Evolutionary conservation across 2,113 vertebrate species (phyloP).

Genomic region (Leucopternis melanops): DNA sequence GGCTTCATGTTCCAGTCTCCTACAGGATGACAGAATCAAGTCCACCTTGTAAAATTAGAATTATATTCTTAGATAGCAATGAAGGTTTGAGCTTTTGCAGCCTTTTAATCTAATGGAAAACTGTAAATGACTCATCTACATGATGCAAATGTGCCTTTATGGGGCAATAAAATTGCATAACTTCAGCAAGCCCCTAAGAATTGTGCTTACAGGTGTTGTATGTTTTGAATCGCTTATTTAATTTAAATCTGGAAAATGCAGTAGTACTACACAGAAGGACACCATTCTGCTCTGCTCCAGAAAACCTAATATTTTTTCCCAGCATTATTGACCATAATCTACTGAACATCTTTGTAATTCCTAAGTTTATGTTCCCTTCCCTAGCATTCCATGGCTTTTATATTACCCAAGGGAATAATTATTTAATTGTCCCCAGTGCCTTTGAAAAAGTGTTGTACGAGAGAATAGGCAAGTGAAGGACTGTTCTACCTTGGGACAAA

Average conservation of each 20-base stretch:
- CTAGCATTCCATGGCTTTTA: constrained; percentile 41
- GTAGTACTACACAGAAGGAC: neutral
- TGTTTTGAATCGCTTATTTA: neutral
- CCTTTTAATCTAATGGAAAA: neutral
- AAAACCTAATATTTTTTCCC: constrained; percentile 1
- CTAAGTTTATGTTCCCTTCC: constrained; percentile 10
- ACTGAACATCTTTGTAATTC: constrained; percentile 20
- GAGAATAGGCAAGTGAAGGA: neutral
- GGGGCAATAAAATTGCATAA: neutral
- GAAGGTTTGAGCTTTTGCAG: neutral
- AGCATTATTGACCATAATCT: constrained; percentile 9
- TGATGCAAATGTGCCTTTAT: neutral
- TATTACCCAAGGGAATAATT: constrained; percentile 28
- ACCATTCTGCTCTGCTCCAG: neutral
- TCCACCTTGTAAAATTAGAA: neutral
- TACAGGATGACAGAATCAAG: neutral
- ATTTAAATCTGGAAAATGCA: neutral
- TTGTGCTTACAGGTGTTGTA: fast-evolving
- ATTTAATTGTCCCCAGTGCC: constrained; percentile 45
- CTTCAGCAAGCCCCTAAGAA: neutral
- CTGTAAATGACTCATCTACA: neutral
- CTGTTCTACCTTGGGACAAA: neutral
- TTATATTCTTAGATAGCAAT: neutral
- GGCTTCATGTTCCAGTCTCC: neutral
- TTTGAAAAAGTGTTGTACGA: neutral